Conservation (phyloP, 2,113 vertebrate genomes). For the Dendropsophus ebraccatus region DNA sequence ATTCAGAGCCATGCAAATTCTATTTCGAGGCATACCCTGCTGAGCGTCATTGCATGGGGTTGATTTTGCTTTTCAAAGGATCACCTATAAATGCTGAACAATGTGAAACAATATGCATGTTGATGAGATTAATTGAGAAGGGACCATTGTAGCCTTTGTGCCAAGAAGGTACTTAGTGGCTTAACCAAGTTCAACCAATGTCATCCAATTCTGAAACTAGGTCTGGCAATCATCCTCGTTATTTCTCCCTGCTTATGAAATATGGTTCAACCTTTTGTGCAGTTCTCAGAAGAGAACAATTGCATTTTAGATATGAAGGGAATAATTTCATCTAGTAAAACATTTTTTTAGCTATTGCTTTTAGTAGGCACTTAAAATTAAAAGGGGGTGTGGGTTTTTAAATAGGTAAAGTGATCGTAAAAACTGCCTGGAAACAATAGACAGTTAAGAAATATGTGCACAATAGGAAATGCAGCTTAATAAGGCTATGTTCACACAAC, state of each 20-base stretch:
- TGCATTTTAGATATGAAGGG: background rate
- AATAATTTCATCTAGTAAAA: constrained; percentile 8
- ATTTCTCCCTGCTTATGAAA: constrained; percentile 12
- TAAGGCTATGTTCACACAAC: no score
- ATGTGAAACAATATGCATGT: constrained; percentile 44
- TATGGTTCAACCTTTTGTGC: background rate
- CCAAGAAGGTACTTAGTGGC: constrained; percentile 43
- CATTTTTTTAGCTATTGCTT: background rate
- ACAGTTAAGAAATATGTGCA: no score
- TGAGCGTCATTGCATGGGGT: constrained; percentile 40
- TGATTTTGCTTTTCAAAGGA: constrained; percentile 49
- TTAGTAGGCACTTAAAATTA: background rate
- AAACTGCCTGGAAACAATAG: background rate
- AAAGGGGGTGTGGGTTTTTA: background rate
- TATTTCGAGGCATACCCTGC: constrained; percentile 51
- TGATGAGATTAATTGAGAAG: constrained; percentile 57
- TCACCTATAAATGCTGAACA: constrained; percentile 53
- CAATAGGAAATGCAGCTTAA: no score
- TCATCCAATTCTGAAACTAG: constrained; percentile 54
- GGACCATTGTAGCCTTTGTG: constrained; percentile 24
- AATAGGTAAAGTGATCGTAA: background rate
- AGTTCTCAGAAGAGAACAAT: constrained; percentile 26
- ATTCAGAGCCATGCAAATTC: constrained; percentile 46
- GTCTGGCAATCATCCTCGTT: constrained; percentile 40
- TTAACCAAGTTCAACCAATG: constrained; percentile 58